Conservation (phyloP, 2,797 vertebrate species). For the Sarcoramphus papa region DNA sequence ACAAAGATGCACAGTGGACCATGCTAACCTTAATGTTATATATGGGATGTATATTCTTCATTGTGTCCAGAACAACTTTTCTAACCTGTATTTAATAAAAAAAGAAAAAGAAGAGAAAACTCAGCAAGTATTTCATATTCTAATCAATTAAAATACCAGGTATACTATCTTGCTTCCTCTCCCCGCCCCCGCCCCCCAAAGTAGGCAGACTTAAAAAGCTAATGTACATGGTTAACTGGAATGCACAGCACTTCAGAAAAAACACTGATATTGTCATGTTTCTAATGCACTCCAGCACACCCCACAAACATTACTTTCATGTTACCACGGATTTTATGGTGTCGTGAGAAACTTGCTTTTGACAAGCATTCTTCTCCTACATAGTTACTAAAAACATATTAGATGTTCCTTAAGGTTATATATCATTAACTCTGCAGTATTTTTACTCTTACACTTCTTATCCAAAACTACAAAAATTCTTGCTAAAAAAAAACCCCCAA, state of each 20-base stretch:
- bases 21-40: conserved; percentile 94
- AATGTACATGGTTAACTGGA: background rate
- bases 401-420: background rate
- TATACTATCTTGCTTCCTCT: background rate
- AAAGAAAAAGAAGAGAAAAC: background rate
- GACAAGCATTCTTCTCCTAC: background rate
- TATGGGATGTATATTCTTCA: conserved; percentile 99
- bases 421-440: background rate
- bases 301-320: background rate
- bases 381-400: background rate
- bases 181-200: accelerated
- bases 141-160: background rate
- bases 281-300: background rate
- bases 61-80: conserved; percentile 94
- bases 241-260: background rate
- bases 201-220: background rate
- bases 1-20: background rate
- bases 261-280: background rate
- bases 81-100: conserved; percentile 80
- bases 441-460: background rate
- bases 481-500: background rate
- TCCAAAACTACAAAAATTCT: background rate
- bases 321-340: background rate
- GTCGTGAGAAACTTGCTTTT: background rate
- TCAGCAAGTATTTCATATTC: background rate